phyloP scores from a whole-genome alignment of 2,113 vertebrate genomes.

The Egretta garzetta region DNA sequence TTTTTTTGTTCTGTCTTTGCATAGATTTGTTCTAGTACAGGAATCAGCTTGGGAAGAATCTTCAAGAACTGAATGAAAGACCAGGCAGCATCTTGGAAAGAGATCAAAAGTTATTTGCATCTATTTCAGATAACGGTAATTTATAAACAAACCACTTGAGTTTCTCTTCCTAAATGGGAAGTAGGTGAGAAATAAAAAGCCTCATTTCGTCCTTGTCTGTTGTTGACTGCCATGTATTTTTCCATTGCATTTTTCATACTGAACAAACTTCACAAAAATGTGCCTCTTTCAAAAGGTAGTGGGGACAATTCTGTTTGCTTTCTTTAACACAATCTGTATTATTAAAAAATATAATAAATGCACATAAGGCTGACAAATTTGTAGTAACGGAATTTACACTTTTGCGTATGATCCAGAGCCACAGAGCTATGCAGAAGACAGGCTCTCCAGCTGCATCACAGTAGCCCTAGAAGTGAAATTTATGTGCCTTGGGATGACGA shows the following conservation, averaged over 20 bases:
- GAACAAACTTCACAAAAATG: neutral
- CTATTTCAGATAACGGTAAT: neutral
- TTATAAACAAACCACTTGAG: neutral
- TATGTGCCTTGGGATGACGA: neutral
- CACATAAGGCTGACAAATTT: neutral
- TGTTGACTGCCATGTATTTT: neutral
- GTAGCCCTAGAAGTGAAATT: neutral
- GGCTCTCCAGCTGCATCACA: neutral
- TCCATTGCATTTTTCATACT: neutral
- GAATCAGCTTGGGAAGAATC: conserved; percentile 28
- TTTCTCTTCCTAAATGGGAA: neutral
- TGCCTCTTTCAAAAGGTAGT: neutral
- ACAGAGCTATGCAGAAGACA: neutral
- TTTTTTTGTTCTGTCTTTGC: conserved; percentile 41
- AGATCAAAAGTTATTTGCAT: neutral
- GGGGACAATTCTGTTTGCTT: neutral
- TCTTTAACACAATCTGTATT: neutral
- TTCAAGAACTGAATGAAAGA: neutral
- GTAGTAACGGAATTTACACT: neutral
- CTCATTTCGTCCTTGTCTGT: neutral
- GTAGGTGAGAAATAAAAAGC: neutral
- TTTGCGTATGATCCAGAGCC: neutral
- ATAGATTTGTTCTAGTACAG: conserved; percentile 30
- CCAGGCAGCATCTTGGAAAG: neutral
- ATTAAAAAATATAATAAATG: neutral